Percentiles rank a stretch among this genome's conserved stretches.
These are phyloP conservation scores for Hirudinaria manillensis DNA, from an alignment of 2,888 invertebrate species.

Conservation along the genomic window DNA sequence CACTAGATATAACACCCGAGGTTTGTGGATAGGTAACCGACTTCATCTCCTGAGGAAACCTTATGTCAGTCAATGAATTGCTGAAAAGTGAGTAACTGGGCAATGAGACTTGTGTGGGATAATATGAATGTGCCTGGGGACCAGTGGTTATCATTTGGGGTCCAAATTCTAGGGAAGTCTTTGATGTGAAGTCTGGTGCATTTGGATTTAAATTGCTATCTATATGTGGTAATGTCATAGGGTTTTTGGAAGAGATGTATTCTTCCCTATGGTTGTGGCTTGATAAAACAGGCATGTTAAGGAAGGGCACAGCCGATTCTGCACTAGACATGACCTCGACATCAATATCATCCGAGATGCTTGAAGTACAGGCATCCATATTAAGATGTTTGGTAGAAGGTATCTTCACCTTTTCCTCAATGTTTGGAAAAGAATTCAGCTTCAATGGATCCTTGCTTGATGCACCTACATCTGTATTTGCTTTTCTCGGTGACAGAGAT, in stretches of 20 bases:
- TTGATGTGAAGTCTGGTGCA: constrained; percentile 66
- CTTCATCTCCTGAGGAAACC: constrained; percentile 14
- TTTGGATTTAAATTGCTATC: constrained; percentile 68
- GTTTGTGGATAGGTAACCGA: neutral
- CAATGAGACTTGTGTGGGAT: constrained; percentile 13
- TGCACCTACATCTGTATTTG: neutral
- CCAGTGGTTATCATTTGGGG: neutral
- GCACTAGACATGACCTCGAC: neutral
- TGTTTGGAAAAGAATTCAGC: neutral
- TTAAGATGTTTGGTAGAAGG: neutral
- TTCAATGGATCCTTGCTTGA: constrained; percentile 2
- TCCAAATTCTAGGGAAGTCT: constrained; percentile 26
- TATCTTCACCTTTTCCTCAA: constrained; percentile 1
- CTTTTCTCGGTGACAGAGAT: constrained; percentile 16
- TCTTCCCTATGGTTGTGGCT: constrained; percentile 42
- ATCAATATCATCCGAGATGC: neutral
- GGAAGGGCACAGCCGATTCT: neutral
- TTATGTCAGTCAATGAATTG: neutral
- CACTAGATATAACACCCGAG: neutral
- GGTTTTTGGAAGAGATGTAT: constrained; percentile 50
- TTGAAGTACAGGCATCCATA: neutral
- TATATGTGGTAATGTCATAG: constrained; percentile 53
- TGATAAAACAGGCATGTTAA: constrained; percentile 9
- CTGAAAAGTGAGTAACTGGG: constrained; percentile 9
- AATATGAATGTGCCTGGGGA: neutral